These are phyloP conservation scores for Numenius arquata DNA, from an alignment of 2,113 vertebrate genomes.

Conservation along the genomic window DNA sequence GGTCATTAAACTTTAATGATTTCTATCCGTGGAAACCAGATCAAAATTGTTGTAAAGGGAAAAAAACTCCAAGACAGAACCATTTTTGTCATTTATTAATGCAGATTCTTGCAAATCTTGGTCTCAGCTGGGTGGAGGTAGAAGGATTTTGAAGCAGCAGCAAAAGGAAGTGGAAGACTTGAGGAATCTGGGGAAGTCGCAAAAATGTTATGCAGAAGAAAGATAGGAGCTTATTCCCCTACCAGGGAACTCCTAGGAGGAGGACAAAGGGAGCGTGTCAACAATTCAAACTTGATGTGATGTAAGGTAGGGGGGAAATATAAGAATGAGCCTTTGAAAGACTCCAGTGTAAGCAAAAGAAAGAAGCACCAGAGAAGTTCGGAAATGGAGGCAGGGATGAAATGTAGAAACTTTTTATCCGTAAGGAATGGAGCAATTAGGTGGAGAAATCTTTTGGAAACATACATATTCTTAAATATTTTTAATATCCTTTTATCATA, in stretches of 20 bases:
- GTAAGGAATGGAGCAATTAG: neutral
- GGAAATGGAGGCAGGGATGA: neutral
- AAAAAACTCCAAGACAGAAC: neutral
- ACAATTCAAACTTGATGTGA: accelerated
- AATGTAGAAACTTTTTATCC: neutral
- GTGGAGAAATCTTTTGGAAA: neutral
- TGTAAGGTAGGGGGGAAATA: neutral
- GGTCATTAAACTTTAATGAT: neutral
- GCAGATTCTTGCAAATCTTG: neutral
- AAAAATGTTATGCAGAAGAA: neutral
- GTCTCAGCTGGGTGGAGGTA: neutral
- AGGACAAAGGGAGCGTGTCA: neutral
- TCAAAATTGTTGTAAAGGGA: neutral
- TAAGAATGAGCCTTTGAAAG: neutral
- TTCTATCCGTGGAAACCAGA: neutral
- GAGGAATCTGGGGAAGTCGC: neutral
- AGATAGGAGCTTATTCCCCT: neutral
- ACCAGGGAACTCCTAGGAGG: neutral
- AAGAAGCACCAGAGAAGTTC: neutral
- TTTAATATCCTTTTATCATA: neutral
- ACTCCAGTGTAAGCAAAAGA: neutral
- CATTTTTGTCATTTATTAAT: neutral
- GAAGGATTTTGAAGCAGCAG: neutral
- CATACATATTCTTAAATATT: neutral
- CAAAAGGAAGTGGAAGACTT: neutral